Evolutionary conservation across 2,797 vertebrate genomes (phyloP), one percentile per base, ranked within the genome.

Genomic region (Peromyscus nudipes): DNA sequence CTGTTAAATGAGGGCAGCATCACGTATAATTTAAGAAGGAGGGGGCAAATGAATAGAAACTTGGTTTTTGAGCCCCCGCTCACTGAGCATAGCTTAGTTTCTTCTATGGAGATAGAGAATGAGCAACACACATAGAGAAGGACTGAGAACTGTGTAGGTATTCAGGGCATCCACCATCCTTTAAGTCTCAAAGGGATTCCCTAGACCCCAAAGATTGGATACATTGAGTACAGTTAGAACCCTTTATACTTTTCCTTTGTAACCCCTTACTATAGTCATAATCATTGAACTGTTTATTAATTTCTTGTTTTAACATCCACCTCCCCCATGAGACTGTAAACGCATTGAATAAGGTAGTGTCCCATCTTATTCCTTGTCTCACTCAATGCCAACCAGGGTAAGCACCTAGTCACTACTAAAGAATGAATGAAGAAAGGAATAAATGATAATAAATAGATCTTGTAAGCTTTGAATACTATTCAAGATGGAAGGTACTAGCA

Each of bases 401-500:
- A 25, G 14, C 64, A 17, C 34, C 60, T 37, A 46, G 0, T 62
- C 80, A 90, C 76, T 88, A 16, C 37, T 31, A 7, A 87, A 62
- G 82, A 81, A 57, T 79, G 34, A 31, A 13, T 19, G 27, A 49
- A 31, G n/a, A 25, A 88, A 94, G 31, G n/a, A 89, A 29, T n/a
- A 52, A 69, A 73, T 67, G 13, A 80, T 57, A 43, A 9, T n/a
- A 77, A 86, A 79, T n/a, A 1, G 55, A 55, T 43, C 88, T 67
- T 57, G 57, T 73, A 77, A 94, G 71, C 55, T 92, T 79, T 85
- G 77, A 73, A 46, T 84, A 43, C 64, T 89, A 21, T 77, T 92
- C 65, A 86, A 83, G 34, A 71, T 65, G 37, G 67, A 81, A 37
- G 12, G 62, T n/a, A 91, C 46, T 89, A 86, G 43, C 62, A 86